Base-by-base conservation (phyloP, 2,888 invertebrate species). In the Fissipunctia ypsillon region DNA sequence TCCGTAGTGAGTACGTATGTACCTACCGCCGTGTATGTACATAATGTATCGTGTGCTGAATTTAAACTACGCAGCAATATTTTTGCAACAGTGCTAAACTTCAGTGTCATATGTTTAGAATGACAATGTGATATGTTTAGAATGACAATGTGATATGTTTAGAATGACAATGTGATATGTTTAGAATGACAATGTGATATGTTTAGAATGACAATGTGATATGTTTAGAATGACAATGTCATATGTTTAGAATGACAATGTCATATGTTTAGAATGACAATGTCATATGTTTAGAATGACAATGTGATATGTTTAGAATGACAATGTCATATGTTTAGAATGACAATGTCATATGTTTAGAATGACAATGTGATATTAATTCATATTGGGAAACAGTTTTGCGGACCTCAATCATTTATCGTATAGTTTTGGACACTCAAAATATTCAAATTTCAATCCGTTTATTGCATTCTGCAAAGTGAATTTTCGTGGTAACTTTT, bases 341-440 rank as follows among this genome's bases (percentile, higher is more conserved):
- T 79, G 54, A 64, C 35, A 83, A 64, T 82, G 38, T 83, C n/a
- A n/a, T n/a, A 69, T 65, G 63, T 41, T 31, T 48, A 31, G 64
- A 54, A 75, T 79, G 54, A 64, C 35, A 83, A 64, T 82, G 38
- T 83, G 57, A 61, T 70, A 57, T 65, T 82, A 67, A 69, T 66
- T 69, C 43, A 31, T 80, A 75, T 74, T 74, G 48, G 52, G 61
- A 25, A 35, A 41, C 16, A 22, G 31, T 68, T n/a, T 68, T 81
- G 70, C 54, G 76, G 81, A 79, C 65, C 67, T 79, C 25, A 6
- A 31, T 73, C 0, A 52, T 76, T 45, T 65, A 45, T 76, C 45
- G 45, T 52, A 57, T 25, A 43, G 73, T 63, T 64, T 31, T 73
- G 5, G 59, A 64, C 41, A 28, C 56, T 54, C 19, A 28, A 28